A percentile compares a stretch with the other conserved stretches of the same genome.
These are phyloP conservation scores for Agraylea sexmaculata DNA, from an alignment of 1,140 invertebrate species.

Conservation along the genomic window DNA sequence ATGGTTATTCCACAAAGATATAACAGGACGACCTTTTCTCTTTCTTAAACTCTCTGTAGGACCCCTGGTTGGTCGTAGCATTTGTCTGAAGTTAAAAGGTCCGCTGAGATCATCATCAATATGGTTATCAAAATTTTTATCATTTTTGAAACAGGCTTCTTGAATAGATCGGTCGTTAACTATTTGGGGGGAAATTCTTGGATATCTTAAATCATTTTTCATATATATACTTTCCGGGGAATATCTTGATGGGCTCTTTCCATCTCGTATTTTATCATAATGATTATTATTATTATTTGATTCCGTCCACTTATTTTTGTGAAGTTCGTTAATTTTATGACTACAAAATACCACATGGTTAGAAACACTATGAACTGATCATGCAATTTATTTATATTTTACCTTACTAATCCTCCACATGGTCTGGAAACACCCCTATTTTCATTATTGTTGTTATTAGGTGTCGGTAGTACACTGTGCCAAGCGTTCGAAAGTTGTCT, in stretches of 20 bases:
- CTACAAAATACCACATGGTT: conserved; percentile 26
- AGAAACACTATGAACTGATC: not conserved
- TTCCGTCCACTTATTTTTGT: conserved; percentile 30
- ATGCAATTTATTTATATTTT: conserved; percentile 2
- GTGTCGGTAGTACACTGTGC: conserved; percentile 17
- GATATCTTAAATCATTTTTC: conserved; percentile 16
- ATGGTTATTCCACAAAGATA: conserved; percentile 25
- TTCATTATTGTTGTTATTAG: conserved; percentile 3
- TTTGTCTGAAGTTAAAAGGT: conserved; percentile 57
- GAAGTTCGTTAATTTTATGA: conserved; percentile 38
- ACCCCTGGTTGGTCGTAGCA: conserved; percentile 52
- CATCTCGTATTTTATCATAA: conserved; percentile 33
- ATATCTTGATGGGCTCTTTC: conserved; percentile 38
- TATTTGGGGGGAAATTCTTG: conserved; percentile 11
- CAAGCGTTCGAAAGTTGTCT: conserved; percentile 15
- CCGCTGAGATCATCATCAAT: conserved; percentile 47
- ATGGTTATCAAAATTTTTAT: too few relatives aligned
- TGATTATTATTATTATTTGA: conserved; percentile 27
- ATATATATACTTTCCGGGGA: conserved; percentile 33
- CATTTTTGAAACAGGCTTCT: conserved; percentile 20
- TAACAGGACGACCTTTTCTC: conserved; percentile 39
- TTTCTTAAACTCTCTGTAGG: conserved; percentile 61
- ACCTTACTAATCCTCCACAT: conserved; percentile 18
- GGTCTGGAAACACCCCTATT: conserved; percentile 12
- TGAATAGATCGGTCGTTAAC: conserved; percentile 17